Conservation (phyloP, 1,140 invertebrate genomes). For the Brachionus sp. region DNA sequence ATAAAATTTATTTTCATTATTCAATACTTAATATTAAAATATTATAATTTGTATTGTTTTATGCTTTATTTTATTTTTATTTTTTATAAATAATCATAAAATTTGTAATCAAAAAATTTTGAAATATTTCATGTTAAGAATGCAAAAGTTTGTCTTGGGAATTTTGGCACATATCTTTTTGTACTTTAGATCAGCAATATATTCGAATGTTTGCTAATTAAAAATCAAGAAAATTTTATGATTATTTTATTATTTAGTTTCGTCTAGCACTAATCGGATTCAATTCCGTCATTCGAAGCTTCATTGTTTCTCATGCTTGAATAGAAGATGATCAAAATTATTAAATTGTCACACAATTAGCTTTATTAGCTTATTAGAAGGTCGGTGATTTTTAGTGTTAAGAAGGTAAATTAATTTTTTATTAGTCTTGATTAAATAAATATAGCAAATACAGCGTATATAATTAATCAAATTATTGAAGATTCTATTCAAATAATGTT, state of each 20-base stretch:
- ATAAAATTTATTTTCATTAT: background rate
- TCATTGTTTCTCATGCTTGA: background rate
- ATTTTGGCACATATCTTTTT: background rate
- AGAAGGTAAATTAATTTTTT: background rate
- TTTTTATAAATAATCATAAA: background rate
- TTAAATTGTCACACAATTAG: background rate
- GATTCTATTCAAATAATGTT: no score
- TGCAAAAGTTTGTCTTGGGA: background rate
- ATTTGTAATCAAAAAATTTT: background rate
- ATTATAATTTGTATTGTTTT: conserved; percentile 20
- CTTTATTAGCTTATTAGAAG: background rate
- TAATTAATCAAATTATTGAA: no score
- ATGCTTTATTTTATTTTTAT: background rate
- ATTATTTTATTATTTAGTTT: no score
- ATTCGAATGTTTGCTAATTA: no score
- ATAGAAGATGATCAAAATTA: background rate
- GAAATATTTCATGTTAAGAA: background rate
- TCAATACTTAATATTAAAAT: conserved; percentile 19
- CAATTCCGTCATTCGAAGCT: no score
- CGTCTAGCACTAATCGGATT: no score
- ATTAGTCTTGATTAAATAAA: background rate
- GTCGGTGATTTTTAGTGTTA: background rate
- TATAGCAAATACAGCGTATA: background rate
- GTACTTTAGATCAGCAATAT: background rate
- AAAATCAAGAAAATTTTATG: no score